Evolutionary conservation across 2,888 invertebrate species (phyloP), one percentile per base, ranked within the genome.

Genomic region (Leuctra nigra): DNA sequence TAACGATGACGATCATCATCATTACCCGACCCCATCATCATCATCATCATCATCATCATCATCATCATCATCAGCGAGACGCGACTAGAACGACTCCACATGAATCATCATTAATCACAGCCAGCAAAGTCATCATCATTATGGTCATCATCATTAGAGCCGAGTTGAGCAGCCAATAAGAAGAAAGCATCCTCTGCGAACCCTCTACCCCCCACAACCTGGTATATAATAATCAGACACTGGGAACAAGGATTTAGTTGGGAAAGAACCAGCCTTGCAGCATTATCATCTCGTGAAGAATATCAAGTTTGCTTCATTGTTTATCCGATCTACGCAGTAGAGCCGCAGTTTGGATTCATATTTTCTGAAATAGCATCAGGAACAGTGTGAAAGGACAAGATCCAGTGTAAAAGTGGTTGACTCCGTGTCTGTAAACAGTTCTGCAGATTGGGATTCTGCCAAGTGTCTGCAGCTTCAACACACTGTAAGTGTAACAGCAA

Each of bases 71-170:
- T 50, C n/a, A 29, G 25, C 20, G 22, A n/a, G 4, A 16, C 44
- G 11, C 16, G 16, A 16, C 39, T 3, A 23, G 20, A 7, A 11
- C 29, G 29, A 29, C 44, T 44, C 7, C 35, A 35, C 20, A 35
- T 20, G 22, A 33, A 33, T 14, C 20, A 56, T 56, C 56, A 50
- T 39, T n/a, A 46, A 47, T 55, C 47, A 54, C 29, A 11, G n/a
- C 23, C 24, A 7, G 20, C 9, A 14, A 11, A 14, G 38, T 50
- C 53, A 56, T 53, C 56, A 54, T 57, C 53, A 57, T 57, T 39
- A 56, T 39, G 18, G 25, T 56, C 57, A 57, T 57, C 57, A 57
- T 54, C 53, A 57, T 57, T 50, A 22, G 29, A 50, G 35, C 13
- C 44, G 20, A 2, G 29, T 29, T 47, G 24, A 9, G 24, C 25